Conservation (phyloP, 1,140 invertebrate genomes). For the Micrasema longulum region DNA sequence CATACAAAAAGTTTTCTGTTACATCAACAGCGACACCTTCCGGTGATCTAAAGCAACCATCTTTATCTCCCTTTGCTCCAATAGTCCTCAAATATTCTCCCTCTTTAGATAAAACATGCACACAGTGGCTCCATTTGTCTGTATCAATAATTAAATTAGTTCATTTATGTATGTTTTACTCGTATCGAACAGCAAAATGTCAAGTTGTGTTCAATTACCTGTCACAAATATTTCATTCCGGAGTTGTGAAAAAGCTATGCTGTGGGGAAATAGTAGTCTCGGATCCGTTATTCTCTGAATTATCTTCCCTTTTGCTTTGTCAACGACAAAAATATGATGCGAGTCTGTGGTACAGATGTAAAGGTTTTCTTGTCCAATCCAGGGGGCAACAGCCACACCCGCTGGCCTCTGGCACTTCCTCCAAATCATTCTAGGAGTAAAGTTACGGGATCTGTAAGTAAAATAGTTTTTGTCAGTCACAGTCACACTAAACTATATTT, state of each 20-base stretch:
- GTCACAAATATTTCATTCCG: conserved; percentile 74
- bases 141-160: no score
- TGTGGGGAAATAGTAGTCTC: conserved; percentile 76
- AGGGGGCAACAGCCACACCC: conserved; percentile 70
- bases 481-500: no score
- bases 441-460: conserved; percentile 63
- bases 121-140: conserved; percentile 81
- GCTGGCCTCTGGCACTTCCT: conserved; percentile 70
- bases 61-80: conserved; percentile 72
- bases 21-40: conserved; percentile 77
- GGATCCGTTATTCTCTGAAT: conserved; percentile 64
- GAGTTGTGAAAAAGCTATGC: conserved; percentile 73
- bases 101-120: conserved; percentile 78
- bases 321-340: conserved; percentile 70
- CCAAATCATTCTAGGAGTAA: conserved; percentile 67
- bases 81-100: conserved; percentile 72
- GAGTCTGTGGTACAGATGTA: conserved; percentile 71
- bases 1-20: conserved; percentile 73
- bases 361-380: conserved; percentile 66
- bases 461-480: no score
- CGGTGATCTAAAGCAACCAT: conserved; percentile 75
- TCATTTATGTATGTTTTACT: no score
- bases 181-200: no score
- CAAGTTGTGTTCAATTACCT: conserved; percentile 59
- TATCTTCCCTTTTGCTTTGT: conserved; percentile 67